Evolutionary conservation across 2,888 invertebrate species (phyloP), one percentile per base, ranked within the genome.

Genomic region (Ichneumoninae sp.): DNA sequence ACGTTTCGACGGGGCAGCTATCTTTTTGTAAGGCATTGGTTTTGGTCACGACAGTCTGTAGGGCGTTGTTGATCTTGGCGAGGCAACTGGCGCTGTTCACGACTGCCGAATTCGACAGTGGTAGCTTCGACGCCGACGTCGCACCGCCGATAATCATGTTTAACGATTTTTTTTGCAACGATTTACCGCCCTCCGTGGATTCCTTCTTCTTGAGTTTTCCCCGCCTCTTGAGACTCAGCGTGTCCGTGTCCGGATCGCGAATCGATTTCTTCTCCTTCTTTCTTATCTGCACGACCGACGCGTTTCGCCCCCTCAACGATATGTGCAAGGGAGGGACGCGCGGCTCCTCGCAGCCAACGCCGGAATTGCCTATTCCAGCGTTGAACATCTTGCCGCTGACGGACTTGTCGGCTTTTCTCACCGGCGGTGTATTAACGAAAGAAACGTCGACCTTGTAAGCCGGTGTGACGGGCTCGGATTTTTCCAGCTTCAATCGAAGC

Each of bases 291-390:
- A 98, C 97, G 57, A 97, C 97, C 0, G 97, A 97, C 22, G 95
- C 94, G 92, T 97, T 97, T 80, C 97, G 95, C 0, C 97, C 97
- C 83, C 98, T 95, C 60, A 98, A 94, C 80, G 97, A 97, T 89
- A 98, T 98, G 93, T 98, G 98, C 84, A 98, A 94, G 1, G 98
- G 98, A 8, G 98, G 98, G 68, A 98, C 98, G 78, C 97, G 95
- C 7, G 97, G 96, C 89, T 97, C 97, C 85, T 97, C 97, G 85
- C 76, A 85, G 16, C 87, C 86, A 16, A 87, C 84, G 3, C 89
- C 86, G 85, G 90, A 86, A 88, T 89, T 88, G 72, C 90, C 87
- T 33, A 90, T 85, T 0, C 94, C 93, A 6, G 94, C 92, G 83
- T 94, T 94, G 68, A 95, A 95, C 47, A 94, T 93, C 30, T 94